Conservation (phyloP, 1,140 invertebrate genomes). For the Papilio xuthus region DNA sequence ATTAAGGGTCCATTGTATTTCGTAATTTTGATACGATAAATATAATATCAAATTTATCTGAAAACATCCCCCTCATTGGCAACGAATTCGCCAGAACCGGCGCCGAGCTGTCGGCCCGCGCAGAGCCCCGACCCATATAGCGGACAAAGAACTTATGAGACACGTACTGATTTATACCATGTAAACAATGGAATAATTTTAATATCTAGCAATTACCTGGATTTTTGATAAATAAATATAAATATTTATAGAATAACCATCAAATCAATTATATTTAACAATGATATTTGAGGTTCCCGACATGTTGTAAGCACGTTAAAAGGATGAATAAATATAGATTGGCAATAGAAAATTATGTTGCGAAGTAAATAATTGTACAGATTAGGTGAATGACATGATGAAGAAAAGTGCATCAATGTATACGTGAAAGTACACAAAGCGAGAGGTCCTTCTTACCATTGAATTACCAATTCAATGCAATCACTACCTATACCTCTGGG, state of each 20-base stretch:
- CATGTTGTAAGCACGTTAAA: neutral
- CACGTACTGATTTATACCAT: neutral
- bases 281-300: neutral
- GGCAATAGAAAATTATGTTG: neutral
- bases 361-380: neutral
- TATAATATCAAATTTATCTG: neutral
- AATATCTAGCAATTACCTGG: neutral
- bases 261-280: neutral
- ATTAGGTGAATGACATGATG: neutral
- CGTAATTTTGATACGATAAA: neutral
- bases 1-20: neutral
- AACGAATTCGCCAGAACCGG: constrained; percentile 26
- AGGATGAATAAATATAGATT: neutral
- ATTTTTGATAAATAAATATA: neutral
- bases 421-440: too few species aligned
- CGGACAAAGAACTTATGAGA: neutral
- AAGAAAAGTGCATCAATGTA: neutral
- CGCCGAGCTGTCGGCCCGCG: constrained; percentile 40
- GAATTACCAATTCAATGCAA: neutral
- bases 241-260: neutral
- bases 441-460: neutral
- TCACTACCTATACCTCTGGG: neutral
- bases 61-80: neutral
- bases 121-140: constrained; percentile 38
- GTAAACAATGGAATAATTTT: neutral